These are phyloP conservation scores for Tenthredo amoena DNA, from an alignment of 2,888 invertebrate genomes.

Conservation along the genomic window DNA sequence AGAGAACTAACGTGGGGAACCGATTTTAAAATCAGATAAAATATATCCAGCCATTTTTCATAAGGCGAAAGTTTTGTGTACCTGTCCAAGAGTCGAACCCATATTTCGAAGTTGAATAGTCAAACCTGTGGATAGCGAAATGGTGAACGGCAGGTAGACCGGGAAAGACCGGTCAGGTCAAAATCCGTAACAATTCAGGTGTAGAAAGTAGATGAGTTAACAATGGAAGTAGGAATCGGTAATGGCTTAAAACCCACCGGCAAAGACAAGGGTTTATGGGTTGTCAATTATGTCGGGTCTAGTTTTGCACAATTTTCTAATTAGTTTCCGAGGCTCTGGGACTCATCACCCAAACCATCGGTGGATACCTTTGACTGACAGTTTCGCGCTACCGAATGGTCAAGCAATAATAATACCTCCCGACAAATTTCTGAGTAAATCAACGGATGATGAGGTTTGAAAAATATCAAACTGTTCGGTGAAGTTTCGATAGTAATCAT, in stretches of 20 bases:
- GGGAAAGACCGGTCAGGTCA: conserved; percentile 60
- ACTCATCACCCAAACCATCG: conserved; percentile 55
- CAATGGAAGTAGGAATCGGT: conserved; percentile 55
- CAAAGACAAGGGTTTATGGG: conserved; percentile 57
- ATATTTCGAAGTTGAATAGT: conserved; percentile 59
- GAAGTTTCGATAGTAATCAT: conserved; percentile 13
- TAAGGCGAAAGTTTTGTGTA: conserved; percentile 69
- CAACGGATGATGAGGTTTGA: background rate
- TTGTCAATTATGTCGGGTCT: conserved; percentile 51
- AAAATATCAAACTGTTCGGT: background rate
- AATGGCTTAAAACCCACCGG: conserved; percentile 24
- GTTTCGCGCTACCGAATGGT: conserved; percentile 46
- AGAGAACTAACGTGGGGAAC: background rate
- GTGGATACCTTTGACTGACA: conserved; percentile 28
- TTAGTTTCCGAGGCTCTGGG: conserved; percentile 63
- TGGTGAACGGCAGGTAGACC: conserved; percentile 59
- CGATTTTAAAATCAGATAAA: conserved; percentile 63
- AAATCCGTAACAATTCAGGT: conserved; percentile 62
- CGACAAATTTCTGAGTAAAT: background rate
- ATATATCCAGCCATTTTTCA: conserved; percentile 73
- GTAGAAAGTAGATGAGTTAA: conserved; percentile 53
- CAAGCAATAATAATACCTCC: background rate
- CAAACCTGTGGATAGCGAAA: conserved; percentile 30
- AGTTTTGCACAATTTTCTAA: conserved; percentile 64
- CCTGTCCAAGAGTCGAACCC: conserved; percentile 51